Evolutionary conservation across 2,113 vertebrate species (phyloP).

Genomic region (Onychorhynchus coronatus): DNA sequence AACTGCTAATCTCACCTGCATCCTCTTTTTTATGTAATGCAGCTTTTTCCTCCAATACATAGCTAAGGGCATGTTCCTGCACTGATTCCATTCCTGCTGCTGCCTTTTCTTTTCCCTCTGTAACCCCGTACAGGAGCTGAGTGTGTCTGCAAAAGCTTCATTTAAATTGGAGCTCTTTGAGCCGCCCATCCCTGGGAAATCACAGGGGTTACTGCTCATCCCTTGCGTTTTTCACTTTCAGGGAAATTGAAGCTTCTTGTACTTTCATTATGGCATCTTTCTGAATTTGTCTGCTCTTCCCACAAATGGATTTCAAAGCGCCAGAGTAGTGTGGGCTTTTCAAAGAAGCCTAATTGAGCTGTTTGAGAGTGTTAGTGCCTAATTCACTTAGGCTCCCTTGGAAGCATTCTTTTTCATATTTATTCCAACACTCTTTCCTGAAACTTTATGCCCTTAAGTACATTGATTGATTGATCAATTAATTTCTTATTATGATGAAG

Average conservation of each 20-base stretch:
- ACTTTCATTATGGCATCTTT: conserved; percentile 51
- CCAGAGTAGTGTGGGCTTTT: conserved; percentile 9
- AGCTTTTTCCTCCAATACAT: neutral
- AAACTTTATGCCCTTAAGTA: neutral
- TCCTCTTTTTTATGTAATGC: neutral
- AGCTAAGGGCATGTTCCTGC: neutral
- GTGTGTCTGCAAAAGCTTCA: conserved; percentile 32
- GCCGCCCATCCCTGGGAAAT: conserved; percentile 19
- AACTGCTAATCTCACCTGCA: neutral
- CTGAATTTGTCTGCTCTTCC: conserved; percentile 44
- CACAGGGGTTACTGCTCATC: conserved; percentile 48
- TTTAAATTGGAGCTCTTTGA: conserved; percentile 47
- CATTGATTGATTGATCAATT: conserved; percentile 3
- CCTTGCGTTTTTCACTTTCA: conserved; percentile 19
- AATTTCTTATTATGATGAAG: conserved; percentile 24
- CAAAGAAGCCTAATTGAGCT: conserved; percentile 43
- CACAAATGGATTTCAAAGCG: conserved; percentile 50
- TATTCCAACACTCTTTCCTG: neutral
- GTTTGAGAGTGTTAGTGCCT: conserved; percentile 20
- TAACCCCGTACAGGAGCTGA: neutral
- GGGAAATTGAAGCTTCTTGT: conserved; percentile 51
- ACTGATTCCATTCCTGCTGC: conserved; percentile 2
- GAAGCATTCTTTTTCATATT: neutral
- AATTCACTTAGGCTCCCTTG: conserved; percentile 41
- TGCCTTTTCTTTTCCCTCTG: conserved; percentile 10